These are phyloP conservation scores for Pygmarrhopalites habei DNA, from an alignment of 1,140 invertebrate species.

Conservation along the genomic window DNA sequence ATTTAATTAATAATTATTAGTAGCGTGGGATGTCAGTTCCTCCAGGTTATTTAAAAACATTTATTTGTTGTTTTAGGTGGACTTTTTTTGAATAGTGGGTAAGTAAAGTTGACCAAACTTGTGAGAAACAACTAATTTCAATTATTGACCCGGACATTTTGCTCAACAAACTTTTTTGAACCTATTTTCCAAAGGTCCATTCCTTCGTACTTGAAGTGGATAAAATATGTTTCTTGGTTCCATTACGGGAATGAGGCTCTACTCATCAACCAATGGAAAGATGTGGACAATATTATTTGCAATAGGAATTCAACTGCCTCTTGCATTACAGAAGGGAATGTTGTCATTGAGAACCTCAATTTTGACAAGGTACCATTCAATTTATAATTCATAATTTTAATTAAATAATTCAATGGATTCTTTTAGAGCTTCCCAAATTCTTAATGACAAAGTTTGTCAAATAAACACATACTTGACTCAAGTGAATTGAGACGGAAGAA, in stretches of 20 bases:
- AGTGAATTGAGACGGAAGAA: too few species aligned
- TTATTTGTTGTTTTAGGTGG: background rate
- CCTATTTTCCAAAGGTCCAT: slow-evolving; percentile 41
- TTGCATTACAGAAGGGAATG: slow-evolving; percentile 37
- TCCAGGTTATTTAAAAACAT: too few species aligned
- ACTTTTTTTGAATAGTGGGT: background rate
- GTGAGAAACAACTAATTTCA: background rate
- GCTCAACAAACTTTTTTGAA: too few species aligned
- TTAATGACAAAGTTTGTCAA: too few species aligned
- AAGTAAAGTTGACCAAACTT: background rate
- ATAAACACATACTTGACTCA: too few species aligned
- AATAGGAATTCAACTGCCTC: background rate
- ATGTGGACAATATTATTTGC: slow-evolving; percentile 37
- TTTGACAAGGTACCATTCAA: slow-evolving; percentile 42
- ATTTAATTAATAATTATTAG: too few species aligned
- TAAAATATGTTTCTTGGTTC: slow-evolving; percentile 53
- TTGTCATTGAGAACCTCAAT: slow-evolving; percentile 42
- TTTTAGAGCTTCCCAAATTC: too few species aligned
- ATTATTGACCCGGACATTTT: too few species aligned
- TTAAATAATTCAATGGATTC: too few species aligned
- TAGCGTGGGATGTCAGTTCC: too few species aligned
- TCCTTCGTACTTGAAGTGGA: slow-evolving; percentile 48
- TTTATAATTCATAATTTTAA: too few species aligned
- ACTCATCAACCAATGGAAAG: slow-evolving; percentile 49
- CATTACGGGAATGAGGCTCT: slow-evolving; percentile 49